Conservation (phyloP, 2,113 vertebrate genomes). For the Thamnaconus septentrionalis region DNA sequence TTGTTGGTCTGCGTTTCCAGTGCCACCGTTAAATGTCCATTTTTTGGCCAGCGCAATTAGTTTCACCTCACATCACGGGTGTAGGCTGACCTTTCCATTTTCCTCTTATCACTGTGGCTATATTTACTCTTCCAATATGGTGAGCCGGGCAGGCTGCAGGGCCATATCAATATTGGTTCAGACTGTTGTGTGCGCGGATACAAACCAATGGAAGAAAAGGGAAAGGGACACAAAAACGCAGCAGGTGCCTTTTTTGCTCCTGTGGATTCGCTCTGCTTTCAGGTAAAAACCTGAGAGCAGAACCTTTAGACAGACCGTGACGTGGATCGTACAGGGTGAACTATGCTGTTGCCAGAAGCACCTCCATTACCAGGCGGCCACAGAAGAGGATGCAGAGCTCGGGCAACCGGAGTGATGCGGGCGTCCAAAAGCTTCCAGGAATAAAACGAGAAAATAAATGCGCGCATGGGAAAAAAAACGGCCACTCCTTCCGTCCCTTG, state of each 20-base stretch:
- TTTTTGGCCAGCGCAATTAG: background rate
- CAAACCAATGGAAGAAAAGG: constrained; percentile 58
- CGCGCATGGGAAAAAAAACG: background rate
- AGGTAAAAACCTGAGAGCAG: background rate
- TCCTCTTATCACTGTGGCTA: constrained; percentile 50
- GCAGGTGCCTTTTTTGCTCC: constrained; percentile 27
- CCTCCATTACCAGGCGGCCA: constrained; percentile 16
- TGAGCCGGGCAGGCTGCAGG: constrained; percentile 51
- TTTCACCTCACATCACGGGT: constrained; percentile 11
- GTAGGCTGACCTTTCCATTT: constrained; percentile 29
- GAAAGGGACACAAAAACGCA: background rate
- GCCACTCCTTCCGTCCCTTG: background rate
- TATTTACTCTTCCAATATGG: constrained; percentile 67
- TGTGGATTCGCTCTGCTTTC: background rate
- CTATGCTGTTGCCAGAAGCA: constrained; percentile 7
- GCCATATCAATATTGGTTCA: constrained; percentile 73
- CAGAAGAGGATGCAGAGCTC: constrained; percentile 19
- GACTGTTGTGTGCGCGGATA: constrained; percentile 60
- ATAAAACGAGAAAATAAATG: constrained; percentile 1
- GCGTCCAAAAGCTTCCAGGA: background rate
- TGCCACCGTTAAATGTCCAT: too few species aligned
- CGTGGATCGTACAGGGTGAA: constrained; percentile 12
- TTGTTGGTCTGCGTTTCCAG: too few species aligned
- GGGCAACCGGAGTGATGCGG: background rate
- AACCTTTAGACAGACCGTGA: background rate